Evolutionary conservation across 2,888 invertebrate species (phyloP).

Genomic region (Philhelius pedissequus): DNA sequence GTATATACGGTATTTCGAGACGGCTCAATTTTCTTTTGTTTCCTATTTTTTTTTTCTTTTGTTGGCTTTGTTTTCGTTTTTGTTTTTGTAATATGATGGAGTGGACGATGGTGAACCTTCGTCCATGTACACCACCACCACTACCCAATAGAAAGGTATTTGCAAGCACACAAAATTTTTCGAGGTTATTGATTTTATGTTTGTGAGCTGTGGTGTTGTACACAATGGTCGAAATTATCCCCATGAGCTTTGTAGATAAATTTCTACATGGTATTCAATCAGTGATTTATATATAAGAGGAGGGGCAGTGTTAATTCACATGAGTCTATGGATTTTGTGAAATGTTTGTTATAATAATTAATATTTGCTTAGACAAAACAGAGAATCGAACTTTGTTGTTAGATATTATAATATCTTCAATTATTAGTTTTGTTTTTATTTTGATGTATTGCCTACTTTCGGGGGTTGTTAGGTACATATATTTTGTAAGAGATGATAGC

Average conservation of each 20-base stretch:
- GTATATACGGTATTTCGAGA: slow-evolving; percentile 18
- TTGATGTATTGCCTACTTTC: no score
- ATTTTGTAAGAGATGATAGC: no score
- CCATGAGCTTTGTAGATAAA: not conserved
- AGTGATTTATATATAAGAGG: not conserved
- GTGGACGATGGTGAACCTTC: not conserved
- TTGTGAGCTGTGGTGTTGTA: not conserved
- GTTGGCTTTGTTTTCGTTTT: not conserved
- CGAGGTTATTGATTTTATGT: slow-evolving; percentile 36
- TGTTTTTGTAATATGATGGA: slow-evolving; percentile 6
- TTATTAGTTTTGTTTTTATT: slow-evolving; percentile 7
- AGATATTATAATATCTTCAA: no score
- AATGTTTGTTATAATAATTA: not conserved
- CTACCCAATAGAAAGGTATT: not conserved
- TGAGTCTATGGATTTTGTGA: not conserved
- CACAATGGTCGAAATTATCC: slow-evolving; percentile 17
- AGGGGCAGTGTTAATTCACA: not conserved
- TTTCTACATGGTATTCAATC: slow-evolving; percentile 19
- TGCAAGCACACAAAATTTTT: not conserved
- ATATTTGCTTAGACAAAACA: not conserved
- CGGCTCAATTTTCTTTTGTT: slow-evolving; percentile 33
- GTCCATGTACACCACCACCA: no score
- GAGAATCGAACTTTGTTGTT: not conserved
- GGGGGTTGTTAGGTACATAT: no score
- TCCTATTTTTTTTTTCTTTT: not conserved